Base-by-base conservation (phyloP, 1,140 invertebrate genomes). In the Drosophila orosa region DNA sequence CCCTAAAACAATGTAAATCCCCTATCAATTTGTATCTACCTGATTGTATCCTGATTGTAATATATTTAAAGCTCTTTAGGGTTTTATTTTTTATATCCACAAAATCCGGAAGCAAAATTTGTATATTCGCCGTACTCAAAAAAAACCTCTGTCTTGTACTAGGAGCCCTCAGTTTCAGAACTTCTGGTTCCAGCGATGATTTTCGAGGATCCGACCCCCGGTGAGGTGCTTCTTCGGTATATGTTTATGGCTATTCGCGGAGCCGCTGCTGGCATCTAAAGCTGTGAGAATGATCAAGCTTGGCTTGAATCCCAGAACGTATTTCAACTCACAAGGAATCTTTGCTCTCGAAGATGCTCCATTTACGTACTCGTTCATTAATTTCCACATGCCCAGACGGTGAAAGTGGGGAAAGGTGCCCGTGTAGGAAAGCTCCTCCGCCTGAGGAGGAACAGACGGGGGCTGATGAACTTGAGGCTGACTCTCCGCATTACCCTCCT, bases 181-280 rank as follows among this genome's bases (percentile, higher is more conserved):
- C n/a, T n/a, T n/a, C n/a, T n/a, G n/a, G n/a, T n/a, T 22, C 44
- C 52, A 73, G 45, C 42, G 35, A 47, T 75, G 57, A 75, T 75
- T 78, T 78, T 65, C 59, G 74, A 58, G 19, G 37, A 48, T 40
- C n/a, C 25, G n/a, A 13, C 44, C 22, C 7, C 42, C 45, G 1
- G 24, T 10, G 9, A n/a, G 9, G 15, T 19, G 22, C 13, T 15
- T 45, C 22, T 45, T 82, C 78, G 56, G 54, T 66, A 57, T 69
- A 80, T 45, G 66, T 82, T 33, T 60, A n/a, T 13, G 47, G 3
- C 3, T 19, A 17, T 1, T 19, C 17, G 1, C 15, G 12, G 0
- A 9, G 7, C 13, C 5, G 1, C 19, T 35, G 13, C 7, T 15
- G 7, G 13, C 6, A 5, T 5, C 8, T n/a, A n/a, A 10, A 1